These are phyloP conservation scores for Euplexia lucipara DNA, from an alignment of 2,888 invertebrate species.

Conservation along the genomic window DNA sequence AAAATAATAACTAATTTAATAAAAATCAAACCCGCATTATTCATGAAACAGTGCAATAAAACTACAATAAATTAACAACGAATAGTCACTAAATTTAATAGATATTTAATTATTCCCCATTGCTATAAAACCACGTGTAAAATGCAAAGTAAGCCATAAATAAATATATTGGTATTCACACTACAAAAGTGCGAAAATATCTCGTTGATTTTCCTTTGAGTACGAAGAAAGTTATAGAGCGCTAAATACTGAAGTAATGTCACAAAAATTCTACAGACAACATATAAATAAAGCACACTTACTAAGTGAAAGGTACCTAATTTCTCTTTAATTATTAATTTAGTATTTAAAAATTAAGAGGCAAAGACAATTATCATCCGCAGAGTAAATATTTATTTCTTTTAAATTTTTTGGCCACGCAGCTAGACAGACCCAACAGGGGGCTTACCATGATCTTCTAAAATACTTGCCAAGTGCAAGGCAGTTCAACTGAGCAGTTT, in stretches of 20 bases:
- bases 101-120: slow-evolving; percentile 32
- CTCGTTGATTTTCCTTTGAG: neutral
- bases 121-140: slow-evolving; percentile 41
- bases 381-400: no score
- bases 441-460: no score
- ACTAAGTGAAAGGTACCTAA: neutral
- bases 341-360: no score
- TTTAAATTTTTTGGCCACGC: no score
- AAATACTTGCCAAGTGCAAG: no score
- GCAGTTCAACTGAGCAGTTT: no score
- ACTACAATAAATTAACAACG: slow-evolving; percentile 23
- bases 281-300: neutral
- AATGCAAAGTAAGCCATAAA: slow-evolving; percentile 51
- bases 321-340: no score
- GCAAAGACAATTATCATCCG: no score
- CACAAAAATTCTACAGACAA: neutral
- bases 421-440: no score
- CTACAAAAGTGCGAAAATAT: slow-evolving; percentile 20
- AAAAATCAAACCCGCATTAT: neutral
- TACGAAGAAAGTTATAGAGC: slow-evolving; percentile 26
- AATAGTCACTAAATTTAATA: slow-evolving; percentile 38
- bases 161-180: slow-evolving; percentile 22
- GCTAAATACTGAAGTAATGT: neutral
- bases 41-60: slow-evolving; percentile 23
- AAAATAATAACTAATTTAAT: neutral